Evolutionary conservation across 2,113 vertebrate species (phyloP).

Genomic region (Aldabrachelys gigantea): DNA sequence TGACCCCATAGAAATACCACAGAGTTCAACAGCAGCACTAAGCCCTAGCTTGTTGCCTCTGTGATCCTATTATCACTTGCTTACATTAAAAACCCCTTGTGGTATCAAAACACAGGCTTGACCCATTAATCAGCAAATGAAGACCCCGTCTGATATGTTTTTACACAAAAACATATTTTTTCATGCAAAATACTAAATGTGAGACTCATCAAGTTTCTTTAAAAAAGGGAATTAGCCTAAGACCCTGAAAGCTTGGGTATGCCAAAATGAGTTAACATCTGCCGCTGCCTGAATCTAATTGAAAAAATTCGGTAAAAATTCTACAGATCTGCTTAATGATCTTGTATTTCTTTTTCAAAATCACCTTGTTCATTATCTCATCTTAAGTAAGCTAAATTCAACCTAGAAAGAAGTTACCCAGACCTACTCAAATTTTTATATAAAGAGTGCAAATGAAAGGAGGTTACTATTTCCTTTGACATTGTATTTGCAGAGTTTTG

Average conservation of each 20-base stretch:
- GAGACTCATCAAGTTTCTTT: constrained; percentile 66
- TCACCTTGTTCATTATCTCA: constrained; percentile 67
- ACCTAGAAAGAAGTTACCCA: not conserved
- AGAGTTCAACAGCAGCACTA: constrained; percentile 28
- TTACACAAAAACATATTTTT: constrained; percentile 46
- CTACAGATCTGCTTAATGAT: constrained; percentile 79
- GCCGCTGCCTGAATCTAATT: constrained; percentile 78
- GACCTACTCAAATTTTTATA: not conserved
- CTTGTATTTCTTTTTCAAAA: constrained; percentile 78
- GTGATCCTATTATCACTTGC: constrained; percentile 60
- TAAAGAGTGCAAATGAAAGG: not conserved
- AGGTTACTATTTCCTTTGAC: not conserved
- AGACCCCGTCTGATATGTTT: constrained; percentile 62
- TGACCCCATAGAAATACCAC: not conserved
- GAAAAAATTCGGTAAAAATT: constrained; percentile 82
- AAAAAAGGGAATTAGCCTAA: constrained; percentile 21
- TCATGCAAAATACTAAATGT: constrained; percentile 28
- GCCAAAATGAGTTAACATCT: constrained; percentile 75
- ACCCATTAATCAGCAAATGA: constrained; percentile 69
- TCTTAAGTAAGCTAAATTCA: constrained; percentile 46
- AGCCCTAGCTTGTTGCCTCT: constrained; percentile 43
- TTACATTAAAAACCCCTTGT: constrained; percentile 46
- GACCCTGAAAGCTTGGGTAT: constrained; percentile 62
- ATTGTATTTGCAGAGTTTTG: not conserved
- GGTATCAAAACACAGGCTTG: constrained; percentile 36